These are phyloP conservation scores for Pteronotus mesoamericanus DNA, from an alignment of 2,797 vertebrate species.

Conservation along the genomic window DNA sequence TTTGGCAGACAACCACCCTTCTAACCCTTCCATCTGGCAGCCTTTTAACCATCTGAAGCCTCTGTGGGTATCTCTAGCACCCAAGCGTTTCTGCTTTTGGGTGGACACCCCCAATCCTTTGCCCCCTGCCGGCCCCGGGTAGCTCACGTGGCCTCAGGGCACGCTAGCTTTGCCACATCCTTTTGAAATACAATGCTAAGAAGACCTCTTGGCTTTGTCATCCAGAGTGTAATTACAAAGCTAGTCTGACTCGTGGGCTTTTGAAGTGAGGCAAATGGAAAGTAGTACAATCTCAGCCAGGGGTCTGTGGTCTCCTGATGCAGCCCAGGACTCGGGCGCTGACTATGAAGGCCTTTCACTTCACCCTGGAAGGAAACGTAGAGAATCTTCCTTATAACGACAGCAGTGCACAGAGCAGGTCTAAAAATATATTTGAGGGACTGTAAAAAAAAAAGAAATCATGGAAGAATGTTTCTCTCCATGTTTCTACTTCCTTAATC, in stretches of 20 bases:
- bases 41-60: too few relatives aligned
- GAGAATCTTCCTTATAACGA: not conserved
- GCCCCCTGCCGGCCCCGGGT: not conserved
- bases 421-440: not conserved
- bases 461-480: not conserved
- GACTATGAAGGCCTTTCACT: not conserved
- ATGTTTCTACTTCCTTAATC: not conserved
- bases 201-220: not conserved
- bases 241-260: not conserved
- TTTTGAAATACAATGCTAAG: not conserved
- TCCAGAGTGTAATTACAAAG: not conserved
- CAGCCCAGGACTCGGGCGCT: not conserved
- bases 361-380: not conserved
- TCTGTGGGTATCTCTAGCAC: accelerated
- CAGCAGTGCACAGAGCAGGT: not conserved
- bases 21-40: too few relatives aligned
- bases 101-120: not conserved
- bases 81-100: not conserved
- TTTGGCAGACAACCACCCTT: too few relatives aligned
- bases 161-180: not conserved
- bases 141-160: not conserved
- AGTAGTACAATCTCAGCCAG: not conserved
- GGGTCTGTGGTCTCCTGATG: not conserved
- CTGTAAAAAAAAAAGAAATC: not conserved
- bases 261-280: not conserved